Conservation (phyloP, 2,888 invertebrate species). For the Leptogaster cylindrica region DNA sequence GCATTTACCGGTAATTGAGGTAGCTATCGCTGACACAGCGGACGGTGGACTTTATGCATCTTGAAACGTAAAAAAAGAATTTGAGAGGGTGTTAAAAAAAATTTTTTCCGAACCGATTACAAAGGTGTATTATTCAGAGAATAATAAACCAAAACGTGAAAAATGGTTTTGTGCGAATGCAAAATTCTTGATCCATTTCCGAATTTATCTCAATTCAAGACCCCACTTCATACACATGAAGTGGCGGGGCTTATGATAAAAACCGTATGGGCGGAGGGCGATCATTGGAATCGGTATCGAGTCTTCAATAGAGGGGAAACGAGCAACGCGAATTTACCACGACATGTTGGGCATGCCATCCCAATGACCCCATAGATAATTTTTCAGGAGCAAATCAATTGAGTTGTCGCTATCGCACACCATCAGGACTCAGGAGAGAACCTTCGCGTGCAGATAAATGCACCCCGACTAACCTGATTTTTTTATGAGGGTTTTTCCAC, state of each 20-base stretch:
- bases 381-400: slow-evolving; percentile 35
- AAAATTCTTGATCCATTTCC: slow-evolving; percentile 29
- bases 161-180: slow-evolving; percentile 17
- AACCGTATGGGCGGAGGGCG: slow-evolving; percentile 8
- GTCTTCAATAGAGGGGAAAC: slow-evolving; percentile 29
- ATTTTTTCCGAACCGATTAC: no score
- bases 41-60: no score
- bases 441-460: slow-evolving; percentile 18
- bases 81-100: no score
- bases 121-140: no score
- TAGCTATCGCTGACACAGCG: no score
- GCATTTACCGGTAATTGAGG: no score
- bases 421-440: not conserved
- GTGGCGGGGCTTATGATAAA: slow-evolving; percentile 18
- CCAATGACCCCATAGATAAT: slow-evolving; percentile 33
- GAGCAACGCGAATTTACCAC: slow-evolving; percentile 19
- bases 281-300: slow-evolving; percentile 14
- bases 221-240: slow-evolving; percentile 23
- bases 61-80: no score
- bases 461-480: slow-evolving; percentile 27
- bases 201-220: slow-evolving; percentile 34
- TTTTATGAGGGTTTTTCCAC: slow-evolving; percentile 22
- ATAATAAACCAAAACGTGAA: no score
- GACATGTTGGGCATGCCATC: slow-evolving; percentile 14
- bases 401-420: slow-evolving; percentile 8